A percentile compares a stretch with the other conserved stretches of the same genome.
Conservation (phyloP, 2,888 invertebrate species). For the Acanthoscelides obtectus region DNA sequence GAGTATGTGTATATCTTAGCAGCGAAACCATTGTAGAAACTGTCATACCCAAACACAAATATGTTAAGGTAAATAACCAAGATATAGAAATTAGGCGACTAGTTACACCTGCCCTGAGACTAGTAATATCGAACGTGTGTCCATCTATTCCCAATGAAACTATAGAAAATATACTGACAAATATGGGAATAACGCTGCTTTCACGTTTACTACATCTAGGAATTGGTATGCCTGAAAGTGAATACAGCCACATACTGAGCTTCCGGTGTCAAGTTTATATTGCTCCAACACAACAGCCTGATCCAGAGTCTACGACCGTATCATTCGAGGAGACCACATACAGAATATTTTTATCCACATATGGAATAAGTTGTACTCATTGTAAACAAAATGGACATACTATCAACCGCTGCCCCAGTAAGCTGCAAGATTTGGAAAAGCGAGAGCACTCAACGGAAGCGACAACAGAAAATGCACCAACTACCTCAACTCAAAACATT, state of each 20-base stretch:
- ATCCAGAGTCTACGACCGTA: not conserved
- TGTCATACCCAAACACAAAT: slow-evolving; percentile 16
- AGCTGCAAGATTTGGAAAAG: no score
- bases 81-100: slow-evolving; percentile 16
- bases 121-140: slow-evolving; percentile 31
- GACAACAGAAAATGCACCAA: no score
- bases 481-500: no score
- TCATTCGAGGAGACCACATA: not conserved
- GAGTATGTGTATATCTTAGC: slow-evolving; percentile 6
- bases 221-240: slow-evolving; percentile 21
- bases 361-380: no score
- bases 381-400: no score
- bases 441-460: no score
- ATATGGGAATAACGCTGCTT: not conserved
- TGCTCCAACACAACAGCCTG: slow-evolving; percentile 4
- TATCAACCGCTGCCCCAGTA: not conserved
- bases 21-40: slow-evolving; percentile 14
- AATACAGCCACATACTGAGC: slow-evolving; percentile 23
- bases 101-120: slow-evolving; percentile 19
- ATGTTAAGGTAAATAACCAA: slow-evolving; percentile 12
- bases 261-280: slow-evolving; percentile 21
- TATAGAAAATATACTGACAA: slow-evolving; percentile 5
- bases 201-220: slow-evolving; percentile 20
- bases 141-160: slow-evolving; percentile 20
- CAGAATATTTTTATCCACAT: not conserved